Percentiles rank a stretch among this genome's conserved stretches.
Conservation (phyloP, 2,888 invertebrate species). For the Fabriciana adippe region DNA sequence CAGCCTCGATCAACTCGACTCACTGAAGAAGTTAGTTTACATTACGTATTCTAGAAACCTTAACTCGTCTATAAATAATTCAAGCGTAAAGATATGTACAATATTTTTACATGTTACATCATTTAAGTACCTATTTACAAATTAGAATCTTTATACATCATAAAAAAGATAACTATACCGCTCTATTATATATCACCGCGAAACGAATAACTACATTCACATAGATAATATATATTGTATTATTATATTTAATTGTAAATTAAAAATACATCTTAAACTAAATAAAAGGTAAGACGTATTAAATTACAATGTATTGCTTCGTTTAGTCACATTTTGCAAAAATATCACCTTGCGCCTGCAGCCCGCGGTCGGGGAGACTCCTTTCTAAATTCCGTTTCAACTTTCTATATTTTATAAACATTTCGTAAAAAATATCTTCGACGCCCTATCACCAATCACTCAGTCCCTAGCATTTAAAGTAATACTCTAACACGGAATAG, state of each 20-base stretch:
- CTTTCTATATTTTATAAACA: constrained; percentile 52
- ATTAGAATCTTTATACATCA: constrained; percentile 81
- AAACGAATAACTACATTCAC: constrained; percentile 81
- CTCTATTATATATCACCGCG: constrained; percentile 80
- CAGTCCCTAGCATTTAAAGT: constrained; percentile 76
- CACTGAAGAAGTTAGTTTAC: constrained; percentile 57
- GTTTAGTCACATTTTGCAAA: constrained; percentile 87
- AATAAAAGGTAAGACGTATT: constrained; percentile 83
- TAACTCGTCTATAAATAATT: constrained; percentile 77
- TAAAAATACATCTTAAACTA: constrained; percentile 77
- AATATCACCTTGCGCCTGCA: constrained; percentile 82
- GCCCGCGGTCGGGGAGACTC: constrained; percentile 43
- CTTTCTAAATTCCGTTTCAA: constrained; percentile 45
- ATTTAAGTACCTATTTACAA: constrained; percentile 82
- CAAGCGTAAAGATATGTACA: constrained; percentile 83
- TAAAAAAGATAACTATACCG: constrained; percentile 79
- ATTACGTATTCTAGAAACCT: constrained; percentile 59
- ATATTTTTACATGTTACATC: constrained; percentile 79
- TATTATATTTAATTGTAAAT: constrained; percentile 60
- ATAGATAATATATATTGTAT: constrained; percentile 72
- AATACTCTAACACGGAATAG: constrained; percentile 79
- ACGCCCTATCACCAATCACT: constrained; percentile 69
- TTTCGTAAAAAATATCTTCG: constrained; percentile 76
- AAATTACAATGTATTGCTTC: constrained; percentile 90
- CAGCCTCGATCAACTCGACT: constrained; percentile 38